Evolutionary conservation across 2,113 vertebrate species (phyloP).

Genomic region (Ceuthmochares aereus): DNA sequence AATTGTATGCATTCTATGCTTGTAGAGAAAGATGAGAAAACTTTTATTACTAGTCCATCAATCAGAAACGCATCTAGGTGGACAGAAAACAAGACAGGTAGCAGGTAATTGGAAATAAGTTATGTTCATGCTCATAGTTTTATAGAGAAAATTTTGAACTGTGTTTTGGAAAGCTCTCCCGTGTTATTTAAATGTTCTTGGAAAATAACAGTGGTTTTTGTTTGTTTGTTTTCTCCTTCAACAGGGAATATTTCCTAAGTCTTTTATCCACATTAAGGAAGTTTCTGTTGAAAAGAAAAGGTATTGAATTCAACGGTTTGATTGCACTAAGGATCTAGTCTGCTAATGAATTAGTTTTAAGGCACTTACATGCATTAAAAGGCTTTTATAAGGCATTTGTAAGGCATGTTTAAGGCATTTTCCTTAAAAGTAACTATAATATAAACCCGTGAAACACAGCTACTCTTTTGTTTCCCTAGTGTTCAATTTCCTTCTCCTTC

Average conservation of each 20-base stretch:
- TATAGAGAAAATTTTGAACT: background rate
- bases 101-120: background rate
- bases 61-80: background rate
- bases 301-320: slow-evolving; percentile 68
- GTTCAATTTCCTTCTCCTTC: background rate
- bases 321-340: background rate
- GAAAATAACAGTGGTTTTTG: background rate
- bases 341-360: background rate
- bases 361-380: background rate
- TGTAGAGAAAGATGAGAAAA: background rate
- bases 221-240: background rate
- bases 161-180: background rate
- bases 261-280: slow-evolving; percentile 90
- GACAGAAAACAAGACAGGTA: background rate
- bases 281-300: slow-evolving; percentile 85
- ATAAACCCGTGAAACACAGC: background rate
- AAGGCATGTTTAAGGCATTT: background rate
- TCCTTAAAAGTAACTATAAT: background rate
- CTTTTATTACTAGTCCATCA: background rate
- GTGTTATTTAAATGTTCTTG: background rate
- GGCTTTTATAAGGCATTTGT: too few relatives aligned
- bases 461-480: background rate
- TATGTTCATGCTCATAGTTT: background rate
- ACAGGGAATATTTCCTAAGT: slow-evolving; percentile 94
- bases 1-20: background rate